Percentiles rank a stretch among this genome's conserved stretches.
phyloP scores from a whole-genome alignment of 2,113 vertebrate species.

The Oryzias celebensis region DNA sequence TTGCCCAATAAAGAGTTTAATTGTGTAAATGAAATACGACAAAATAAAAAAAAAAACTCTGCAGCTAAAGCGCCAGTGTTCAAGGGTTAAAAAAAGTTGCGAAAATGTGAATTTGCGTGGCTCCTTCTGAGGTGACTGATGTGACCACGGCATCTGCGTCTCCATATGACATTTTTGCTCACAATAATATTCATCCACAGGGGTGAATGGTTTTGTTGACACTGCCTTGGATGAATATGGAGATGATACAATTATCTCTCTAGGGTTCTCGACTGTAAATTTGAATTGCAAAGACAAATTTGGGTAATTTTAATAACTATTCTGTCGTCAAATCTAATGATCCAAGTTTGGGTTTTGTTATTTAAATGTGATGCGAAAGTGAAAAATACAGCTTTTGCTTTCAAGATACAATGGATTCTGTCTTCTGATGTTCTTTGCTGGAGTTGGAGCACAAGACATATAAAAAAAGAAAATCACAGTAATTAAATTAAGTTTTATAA shows the following conservation, averaged over 20 bases:
- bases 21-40: no score
- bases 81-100: no score
- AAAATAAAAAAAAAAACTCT: no score
- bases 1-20: no score
- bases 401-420: neutral
- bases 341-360: constrained; percentile 11
- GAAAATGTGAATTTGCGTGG: no score
- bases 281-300: constrained; percentile 61
- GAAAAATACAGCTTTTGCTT: neutral
- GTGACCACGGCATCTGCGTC: constrained; percentile 5
- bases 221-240: constrained; percentile 52
- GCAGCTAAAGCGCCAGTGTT: no score
- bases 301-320: constrained; percentile 51
- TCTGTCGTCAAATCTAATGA: constrained; percentile 40
- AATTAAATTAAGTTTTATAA: constrained; percentile 6
- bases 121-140: neutral
- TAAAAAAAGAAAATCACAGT: no score
- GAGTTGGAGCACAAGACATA: no score
- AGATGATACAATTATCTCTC: constrained; percentile 56
- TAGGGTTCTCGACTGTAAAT: constrained; percentile 49
- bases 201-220: constrained; percentile 45
- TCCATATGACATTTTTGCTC: constrained; percentile 4
- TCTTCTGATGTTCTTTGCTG: neutral
- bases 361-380: neutral
- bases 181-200: constrained; percentile 40